A percentile compares a stretch with the other conserved stretches of the same genome.
phyloP scores from a whole-genome alignment of 1,140 invertebrate species.

The Drosophila micromelanica region DNA sequence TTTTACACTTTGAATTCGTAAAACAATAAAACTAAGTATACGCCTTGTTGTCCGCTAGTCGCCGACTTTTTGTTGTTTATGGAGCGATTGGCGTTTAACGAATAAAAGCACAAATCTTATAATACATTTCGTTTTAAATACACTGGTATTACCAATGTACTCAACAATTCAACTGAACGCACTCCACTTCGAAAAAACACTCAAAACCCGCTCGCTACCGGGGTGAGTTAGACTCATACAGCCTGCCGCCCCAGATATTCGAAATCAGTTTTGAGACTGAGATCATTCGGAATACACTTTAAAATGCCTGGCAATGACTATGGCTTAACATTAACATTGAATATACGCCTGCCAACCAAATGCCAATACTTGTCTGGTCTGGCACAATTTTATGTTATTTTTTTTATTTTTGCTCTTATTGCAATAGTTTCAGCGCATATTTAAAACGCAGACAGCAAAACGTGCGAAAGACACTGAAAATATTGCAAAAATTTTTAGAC shows the following conservation, averaged over 20 bases:
- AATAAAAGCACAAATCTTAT: conserved; percentile 64
- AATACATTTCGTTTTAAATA: conserved; percentile 60
- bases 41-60: conserved; percentile 38
- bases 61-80: conserved; percentile 43
- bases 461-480: conserved; percentile 60
- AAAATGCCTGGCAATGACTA: conserved; percentile 56
- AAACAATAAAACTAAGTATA: conserved; percentile 59
- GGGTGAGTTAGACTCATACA: conserved; percentile 40
- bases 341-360: conserved; percentile 26
- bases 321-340: conserved; percentile 68
- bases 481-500: conserved; percentile 30
- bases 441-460: conserved; percentile 60
- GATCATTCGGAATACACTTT: conserved; percentile 30
- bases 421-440: conserved; percentile 43
- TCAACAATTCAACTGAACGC: conserved; percentile 34
- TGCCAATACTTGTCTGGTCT: conserved; percentile 33
- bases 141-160: conserved; percentile 40
- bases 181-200: conserved; percentile 48
- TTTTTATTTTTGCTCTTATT: conserved; percentile 44
- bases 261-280: conserved; percentile 22
- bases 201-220: conserved; percentile 53
- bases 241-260: conserved; percentile 4
- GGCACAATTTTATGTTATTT: conserved; percentile 14
- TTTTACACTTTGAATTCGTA: conserved; percentile 11
- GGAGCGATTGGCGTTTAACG: conserved; percentile 57